Base-by-base conservation (phyloP, 2,113 vertebrate species). In the Plestiodon gilberti region DNA sequence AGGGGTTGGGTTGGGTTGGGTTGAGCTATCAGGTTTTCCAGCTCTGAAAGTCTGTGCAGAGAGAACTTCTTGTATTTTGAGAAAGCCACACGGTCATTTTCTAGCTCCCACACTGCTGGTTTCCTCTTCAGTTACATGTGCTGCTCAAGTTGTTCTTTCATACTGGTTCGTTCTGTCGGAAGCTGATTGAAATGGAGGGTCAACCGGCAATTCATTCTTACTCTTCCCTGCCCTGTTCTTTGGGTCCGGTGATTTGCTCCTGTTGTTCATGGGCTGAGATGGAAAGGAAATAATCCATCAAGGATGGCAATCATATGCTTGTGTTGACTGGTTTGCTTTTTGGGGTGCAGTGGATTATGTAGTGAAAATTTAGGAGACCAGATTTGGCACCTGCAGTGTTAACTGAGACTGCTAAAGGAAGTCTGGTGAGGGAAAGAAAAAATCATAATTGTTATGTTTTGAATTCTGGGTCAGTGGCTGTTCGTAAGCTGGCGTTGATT, bases 61-160 rank as follows among this genome's bases (percentile, higher is more conserved):
- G 94, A 93, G 95, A 96, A 90, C 94, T 95, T 94, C 91, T 95
- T 93, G 90, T 94, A 78, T 15, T 65, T 65, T 91, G 84, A 84
- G 78, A 83, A 70, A 85, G 88, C 57, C 65, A 78, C 86, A 89
- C 2, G 78, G 52, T 84, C 82, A 84, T 75, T 81, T 40, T 25
- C 52, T 86, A 14, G 35, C 6, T 87, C 70, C 33, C 3, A 64
- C 83, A 52, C n/a, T 78, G 43, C 43, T 90, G 82, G 38, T 93
- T 90, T 57, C 78, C 74, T 59, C 57, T 80, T 82, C 15, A 74
- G 6, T 78, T 52, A 3, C 40, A 75, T 48, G 89, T 83, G 23
- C 62, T 88, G n/a, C 78, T 87, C n/a, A n/a, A n/a, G 59, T 55
- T 84, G n/a, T 52, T 76, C 14, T 80, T 91, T 85, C 70, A 89